Conservation (phyloP, 2,888 invertebrate species). For the Ichneumoninae sp. region DNA sequence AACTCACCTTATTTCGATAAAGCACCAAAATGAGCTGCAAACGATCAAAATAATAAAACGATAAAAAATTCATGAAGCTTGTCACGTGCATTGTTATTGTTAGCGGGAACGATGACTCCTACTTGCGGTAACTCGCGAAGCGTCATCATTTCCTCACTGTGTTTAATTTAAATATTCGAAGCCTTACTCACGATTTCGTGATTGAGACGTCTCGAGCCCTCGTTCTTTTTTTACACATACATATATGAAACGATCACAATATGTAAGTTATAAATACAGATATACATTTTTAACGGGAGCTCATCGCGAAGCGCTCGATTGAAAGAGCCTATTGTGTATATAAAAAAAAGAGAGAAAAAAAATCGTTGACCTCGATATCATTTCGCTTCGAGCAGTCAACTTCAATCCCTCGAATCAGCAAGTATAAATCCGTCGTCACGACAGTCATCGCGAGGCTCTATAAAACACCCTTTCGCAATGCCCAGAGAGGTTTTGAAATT, state of each 20-base stretch:
- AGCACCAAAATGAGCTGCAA: not conserved
- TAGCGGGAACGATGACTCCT: conserved; percentile 1
- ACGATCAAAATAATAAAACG: not conserved
- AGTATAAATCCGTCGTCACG: conserved; percentile 45
- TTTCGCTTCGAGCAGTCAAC: conserved; percentile 12
- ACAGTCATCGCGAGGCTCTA: conserved; percentile 18
- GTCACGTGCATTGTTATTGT: not conserved
- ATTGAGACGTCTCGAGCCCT: conserved; percentile 40
- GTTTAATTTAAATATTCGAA: conserved; percentile 8
- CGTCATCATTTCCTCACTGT: not conserved
- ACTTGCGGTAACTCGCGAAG: not conserved
- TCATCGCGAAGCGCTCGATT: conserved; percentile 35
- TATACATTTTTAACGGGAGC: conserved; percentile 12
- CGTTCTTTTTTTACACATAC: not conserved
- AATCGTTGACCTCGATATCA: conserved; percentile 27
- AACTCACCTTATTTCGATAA: not conserved
- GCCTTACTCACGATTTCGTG: conserved; percentile 6
- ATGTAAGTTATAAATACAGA: conserved; percentile 20
- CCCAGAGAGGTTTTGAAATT: conserved; percentile 28
- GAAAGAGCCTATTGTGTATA: conserved; percentile 57
- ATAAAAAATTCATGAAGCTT: not conserved
- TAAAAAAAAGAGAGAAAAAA: conserved; percentile 32
- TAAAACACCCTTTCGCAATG: conserved; percentile 30
- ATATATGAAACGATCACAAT: conserved; percentile 13
- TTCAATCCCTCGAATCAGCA: conserved; percentile 5